Conservation (phyloP, 2,113 vertebrate species). For the Scatophagus argus region DNA sequence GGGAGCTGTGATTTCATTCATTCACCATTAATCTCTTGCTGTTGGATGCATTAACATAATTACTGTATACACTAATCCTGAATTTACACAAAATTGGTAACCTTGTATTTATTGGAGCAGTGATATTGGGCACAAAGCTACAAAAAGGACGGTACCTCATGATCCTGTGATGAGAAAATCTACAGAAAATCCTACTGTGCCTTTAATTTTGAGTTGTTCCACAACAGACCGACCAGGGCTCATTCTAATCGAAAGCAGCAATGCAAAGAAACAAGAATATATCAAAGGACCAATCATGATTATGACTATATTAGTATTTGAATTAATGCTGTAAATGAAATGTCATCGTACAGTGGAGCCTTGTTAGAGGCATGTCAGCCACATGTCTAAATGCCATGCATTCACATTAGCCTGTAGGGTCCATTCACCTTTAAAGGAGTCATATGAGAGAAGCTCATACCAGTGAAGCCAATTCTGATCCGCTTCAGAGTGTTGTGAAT, state of each 20-base stretch:
- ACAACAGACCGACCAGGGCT: neutral
- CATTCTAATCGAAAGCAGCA: slow-evolving; percentile 10
- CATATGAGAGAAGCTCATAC: slow-evolving; percentile 8
- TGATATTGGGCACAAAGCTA: neutral
- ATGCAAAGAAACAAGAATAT: neutral
- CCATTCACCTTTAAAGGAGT: slow-evolving; percentile 44
- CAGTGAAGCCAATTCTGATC: slow-evolving; percentile 36
- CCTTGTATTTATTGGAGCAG: neutral
- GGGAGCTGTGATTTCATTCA: slow-evolving; percentile 30
- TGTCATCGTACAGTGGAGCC: slow-evolving; percentile 30
- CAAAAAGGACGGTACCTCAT: neutral
- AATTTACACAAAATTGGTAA: slow-evolving; percentile 28
- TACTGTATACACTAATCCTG: slow-evolving; percentile 39
- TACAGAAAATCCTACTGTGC: neutral
- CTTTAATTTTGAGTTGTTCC: neutral
- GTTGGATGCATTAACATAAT: slow-evolving; percentile 39
- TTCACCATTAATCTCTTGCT: slow-evolving; percentile 38
- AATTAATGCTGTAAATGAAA: slow-evolving; percentile 31
- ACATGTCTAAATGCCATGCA: slow-evolving; percentile 34
- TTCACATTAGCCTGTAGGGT: slow-evolving; percentile 48
- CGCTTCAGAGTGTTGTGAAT: slow-evolving; percentile 17
- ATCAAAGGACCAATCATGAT: neutral
- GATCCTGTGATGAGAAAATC: neutral
- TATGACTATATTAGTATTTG: slow-evolving; percentile 1
- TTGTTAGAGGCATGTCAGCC: slow-evolving; percentile 32